Conservation (phyloP, 2,888 invertebrate genomes). For the Rhingia rostrata region DNA sequence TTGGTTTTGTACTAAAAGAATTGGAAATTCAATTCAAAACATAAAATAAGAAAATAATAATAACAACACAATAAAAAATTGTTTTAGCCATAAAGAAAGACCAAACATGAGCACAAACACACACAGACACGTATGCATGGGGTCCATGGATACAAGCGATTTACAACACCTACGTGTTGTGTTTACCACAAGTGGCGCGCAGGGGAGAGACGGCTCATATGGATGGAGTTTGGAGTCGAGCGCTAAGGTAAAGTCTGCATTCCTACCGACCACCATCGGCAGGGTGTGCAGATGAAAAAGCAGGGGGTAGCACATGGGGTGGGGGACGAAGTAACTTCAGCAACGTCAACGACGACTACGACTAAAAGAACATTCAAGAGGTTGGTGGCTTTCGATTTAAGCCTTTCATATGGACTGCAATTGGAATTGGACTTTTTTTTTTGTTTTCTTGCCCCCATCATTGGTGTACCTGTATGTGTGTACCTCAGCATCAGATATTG, state of each 20-base stretch:
- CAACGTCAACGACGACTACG: background rate
- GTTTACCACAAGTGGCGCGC: conserved; percentile 71
- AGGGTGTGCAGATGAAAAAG: conserved; percentile 41
- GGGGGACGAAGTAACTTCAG: background rate
- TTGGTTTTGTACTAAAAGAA: conserved; percentile 32
- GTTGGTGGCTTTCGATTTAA: conserved; percentile 71
- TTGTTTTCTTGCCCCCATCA: too few species aligned
- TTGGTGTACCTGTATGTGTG: conserved; percentile 24
- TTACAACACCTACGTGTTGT: conserved; percentile 74
- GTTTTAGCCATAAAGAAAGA: conserved; percentile 72
- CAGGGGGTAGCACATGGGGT: conserved; percentile 2
- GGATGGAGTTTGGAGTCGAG: conserved; percentile 39
- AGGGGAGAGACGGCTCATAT: conserved; percentile 55
- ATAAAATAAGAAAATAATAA: conserved; percentile 74
- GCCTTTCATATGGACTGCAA: conserved; percentile 49
- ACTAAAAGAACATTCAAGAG: conserved; percentile 71
- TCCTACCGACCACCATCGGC: conserved; percentile 57
- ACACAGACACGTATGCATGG: conserved; percentile 12
- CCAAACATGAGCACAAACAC: conserved; percentile 21
- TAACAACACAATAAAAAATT: conserved; percentile 74
- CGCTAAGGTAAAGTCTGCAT: conserved; percentile 67
- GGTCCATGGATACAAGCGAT: conserved; percentile 24
- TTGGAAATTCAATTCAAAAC: conserved; percentile 73
- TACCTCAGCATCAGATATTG: background rate
- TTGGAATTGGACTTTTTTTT: conserved; percentile 10